Evolutionary conservation across 2,113 vertebrate species (phyloP).

Genomic region (Xiphophorus maculatus): DNA sequence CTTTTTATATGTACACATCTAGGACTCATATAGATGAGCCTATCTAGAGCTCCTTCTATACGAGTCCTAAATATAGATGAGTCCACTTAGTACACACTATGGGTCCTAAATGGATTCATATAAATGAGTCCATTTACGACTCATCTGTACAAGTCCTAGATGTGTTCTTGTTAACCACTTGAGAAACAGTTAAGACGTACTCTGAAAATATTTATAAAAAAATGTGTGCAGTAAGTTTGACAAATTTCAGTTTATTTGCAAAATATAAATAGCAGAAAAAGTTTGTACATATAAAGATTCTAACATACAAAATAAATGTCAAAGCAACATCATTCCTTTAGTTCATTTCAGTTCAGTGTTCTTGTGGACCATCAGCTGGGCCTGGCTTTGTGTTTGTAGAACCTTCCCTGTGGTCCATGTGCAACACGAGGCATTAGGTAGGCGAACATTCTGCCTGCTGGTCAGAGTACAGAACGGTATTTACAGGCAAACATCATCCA

Average conservation of each 20-base stretch:
- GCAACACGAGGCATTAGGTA: neutral
- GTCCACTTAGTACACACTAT: too few species aligned
- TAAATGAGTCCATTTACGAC: too few species aligned
- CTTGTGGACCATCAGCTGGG: neutral
- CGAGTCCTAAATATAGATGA: too few species aligned
- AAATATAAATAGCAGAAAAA: constrained; percentile 43
- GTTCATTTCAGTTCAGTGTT: neutral
- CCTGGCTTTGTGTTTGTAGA: neutral
- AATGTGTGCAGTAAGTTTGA: neutral
- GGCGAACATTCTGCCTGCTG: accelerated
- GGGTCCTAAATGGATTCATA: too few species aligned
- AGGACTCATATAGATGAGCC: too few species aligned
- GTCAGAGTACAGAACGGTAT: constrained; percentile 93
- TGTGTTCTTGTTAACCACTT: too few species aligned
- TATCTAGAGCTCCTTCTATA: too few species aligned
- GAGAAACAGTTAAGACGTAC: neutral
- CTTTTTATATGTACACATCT: too few species aligned
- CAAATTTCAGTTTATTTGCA: constrained; percentile 60
- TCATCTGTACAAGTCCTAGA: too few species aligned
- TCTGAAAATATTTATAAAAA: neutral
- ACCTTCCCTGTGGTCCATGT: constrained; percentile 2
- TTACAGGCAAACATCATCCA: constrained; percentile 99
- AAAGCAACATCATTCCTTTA: neutral
- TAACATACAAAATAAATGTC: constrained; percentile 17
- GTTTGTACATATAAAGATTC: constrained; percentile 21